Evolutionary conservation across 2,888 invertebrate genomes (phyloP).

Genomic region (Microctonus hyperodae): DNA sequence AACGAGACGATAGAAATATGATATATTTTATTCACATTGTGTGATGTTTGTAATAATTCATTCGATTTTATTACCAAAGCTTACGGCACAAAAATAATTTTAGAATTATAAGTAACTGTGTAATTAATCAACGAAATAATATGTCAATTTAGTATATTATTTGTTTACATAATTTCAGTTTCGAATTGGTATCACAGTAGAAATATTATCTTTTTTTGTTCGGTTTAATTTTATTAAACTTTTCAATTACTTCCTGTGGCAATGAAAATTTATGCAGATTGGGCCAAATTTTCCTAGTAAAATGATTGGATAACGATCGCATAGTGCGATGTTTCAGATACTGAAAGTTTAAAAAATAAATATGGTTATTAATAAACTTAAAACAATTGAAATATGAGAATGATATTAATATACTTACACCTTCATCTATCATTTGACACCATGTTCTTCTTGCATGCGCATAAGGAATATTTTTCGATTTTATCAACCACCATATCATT

Average conservation of each 20-base stretch:
- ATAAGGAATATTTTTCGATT: background rate
- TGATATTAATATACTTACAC: background rate
- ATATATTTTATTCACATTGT: background rate
- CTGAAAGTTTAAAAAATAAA: background rate
- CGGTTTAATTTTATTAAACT: too few species aligned
- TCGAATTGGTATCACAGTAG: background rate
- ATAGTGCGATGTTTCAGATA: background rate
- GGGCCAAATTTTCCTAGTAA: background rate
- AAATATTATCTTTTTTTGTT: background rate
- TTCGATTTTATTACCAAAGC: background rate
- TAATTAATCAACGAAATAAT: background rate
- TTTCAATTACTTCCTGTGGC: background rate
- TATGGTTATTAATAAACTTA: background rate
- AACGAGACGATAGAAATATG: background rate
- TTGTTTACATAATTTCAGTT: background rate
- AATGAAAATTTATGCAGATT: background rate
- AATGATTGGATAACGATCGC: background rate
- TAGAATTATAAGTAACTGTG: background rate
- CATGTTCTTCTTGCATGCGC: background rate
- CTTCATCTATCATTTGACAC: background rate
- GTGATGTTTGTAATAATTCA: background rate
- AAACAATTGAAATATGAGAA: background rate
- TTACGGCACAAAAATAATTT: background rate
- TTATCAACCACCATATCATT: background rate
- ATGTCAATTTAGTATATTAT: background rate